Percentiles rank a stretch among this genome's conserved stretches.
phyloP scores from a whole-genome alignment of 1,140 invertebrate species.

The Pachyrhynchus sulphureomaculatus region DNA sequence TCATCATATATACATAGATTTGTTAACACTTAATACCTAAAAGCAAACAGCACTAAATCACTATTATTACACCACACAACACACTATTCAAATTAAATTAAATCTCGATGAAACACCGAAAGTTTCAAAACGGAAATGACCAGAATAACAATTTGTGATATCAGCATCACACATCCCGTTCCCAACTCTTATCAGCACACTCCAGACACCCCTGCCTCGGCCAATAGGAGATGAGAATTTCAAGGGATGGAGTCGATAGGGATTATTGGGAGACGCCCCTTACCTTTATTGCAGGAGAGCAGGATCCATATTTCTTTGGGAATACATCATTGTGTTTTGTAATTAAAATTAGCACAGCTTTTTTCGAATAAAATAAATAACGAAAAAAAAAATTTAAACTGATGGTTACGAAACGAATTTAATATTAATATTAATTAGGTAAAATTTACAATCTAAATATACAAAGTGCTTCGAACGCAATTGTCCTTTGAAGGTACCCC shows the following conservation, averaged over 20 bases:
- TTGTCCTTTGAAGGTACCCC: too few species aligned
- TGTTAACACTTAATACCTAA: background rate
- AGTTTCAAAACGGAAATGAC: conserved; percentile 28
- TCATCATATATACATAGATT: too few species aligned
- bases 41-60: background rate
- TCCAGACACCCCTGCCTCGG: conserved; percentile 39
- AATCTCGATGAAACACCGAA: background rate
- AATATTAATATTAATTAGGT: too few species aligned
- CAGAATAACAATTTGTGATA: conserved; percentile 38
- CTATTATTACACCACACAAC: background rate
- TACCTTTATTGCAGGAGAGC: conserved; percentile 4
- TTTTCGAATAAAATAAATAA: too few species aligned
- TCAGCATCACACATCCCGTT: conserved; percentile 41
- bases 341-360: too few species aligned
- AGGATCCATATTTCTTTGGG: background rate
- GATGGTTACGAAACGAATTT: too few species aligned
- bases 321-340: too few species aligned
- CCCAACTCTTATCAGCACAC: conserved; percentile 40
- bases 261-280: conserved; percentile 26
- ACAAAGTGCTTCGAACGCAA: too few species aligned
- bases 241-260: conserved; percentile 16
- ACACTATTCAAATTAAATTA: background rate
- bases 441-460: too few species aligned
- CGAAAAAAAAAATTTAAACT: too few species aligned
- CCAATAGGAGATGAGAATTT: conserved; percentile 32